Evolutionary conservation across 2,888 invertebrate genomes (phyloP).

Genomic region (Glyphotaelius pellucidus): DNA sequence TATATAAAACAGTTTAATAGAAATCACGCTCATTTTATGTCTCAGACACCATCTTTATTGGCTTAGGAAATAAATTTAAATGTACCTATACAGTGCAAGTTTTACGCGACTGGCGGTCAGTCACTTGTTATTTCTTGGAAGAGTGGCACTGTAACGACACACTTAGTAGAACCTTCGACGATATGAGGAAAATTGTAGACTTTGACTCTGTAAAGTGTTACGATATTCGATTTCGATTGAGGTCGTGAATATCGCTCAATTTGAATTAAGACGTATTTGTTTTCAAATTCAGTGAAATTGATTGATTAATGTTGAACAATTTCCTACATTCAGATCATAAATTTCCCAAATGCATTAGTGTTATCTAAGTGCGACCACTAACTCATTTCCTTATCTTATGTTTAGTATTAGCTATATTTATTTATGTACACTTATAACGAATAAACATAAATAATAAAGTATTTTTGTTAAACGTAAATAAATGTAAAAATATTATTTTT

Average conservation of each 20-base stretch:
- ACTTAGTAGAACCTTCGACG: neutral
- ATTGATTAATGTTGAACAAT: neutral
- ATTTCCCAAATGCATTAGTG: too few relatives aligned
- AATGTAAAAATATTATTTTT: neutral
- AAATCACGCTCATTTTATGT: too few relatives aligned
- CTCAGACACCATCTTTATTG: neutral
- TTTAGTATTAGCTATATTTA: too few relatives aligned
- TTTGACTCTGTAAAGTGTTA: neutral
- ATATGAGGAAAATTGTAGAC: neutral
- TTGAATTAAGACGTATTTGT: neutral
- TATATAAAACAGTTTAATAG: too few relatives aligned
- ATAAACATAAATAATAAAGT: too few relatives aligned
- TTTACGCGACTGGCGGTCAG: neutral
- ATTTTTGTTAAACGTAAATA: neutral
- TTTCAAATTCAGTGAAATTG: neutral
- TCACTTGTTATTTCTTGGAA: constrained; percentile 3
- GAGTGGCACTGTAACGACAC: constrained; percentile 10
- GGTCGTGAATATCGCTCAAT: constrained; percentile 20
- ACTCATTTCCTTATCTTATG: neutral
- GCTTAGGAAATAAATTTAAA: neutral
- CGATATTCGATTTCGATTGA: constrained; percentile 6
- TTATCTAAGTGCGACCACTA: neutral
- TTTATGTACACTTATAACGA: too few relatives aligned
- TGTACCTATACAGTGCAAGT: neutral
- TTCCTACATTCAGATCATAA: too few relatives aligned